Conservation (phyloP, 2,888 invertebrate genomes). For the Polia nebulosa region DNA sequence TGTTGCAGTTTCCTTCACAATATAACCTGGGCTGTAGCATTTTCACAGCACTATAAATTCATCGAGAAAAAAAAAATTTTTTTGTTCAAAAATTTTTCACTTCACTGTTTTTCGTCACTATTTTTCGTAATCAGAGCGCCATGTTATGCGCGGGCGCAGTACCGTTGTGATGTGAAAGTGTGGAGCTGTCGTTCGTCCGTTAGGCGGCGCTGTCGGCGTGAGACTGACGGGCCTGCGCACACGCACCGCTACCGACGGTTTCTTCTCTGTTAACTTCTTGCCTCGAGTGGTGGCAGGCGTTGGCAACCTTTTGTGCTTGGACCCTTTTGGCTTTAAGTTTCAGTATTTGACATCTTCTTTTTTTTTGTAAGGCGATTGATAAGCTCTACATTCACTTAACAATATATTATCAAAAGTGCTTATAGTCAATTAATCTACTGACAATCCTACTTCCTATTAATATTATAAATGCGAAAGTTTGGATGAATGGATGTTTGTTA, state of each 20-base stretch:
- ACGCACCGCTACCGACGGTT: conserved; percentile 72
- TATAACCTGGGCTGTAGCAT: conserved; percentile 88
- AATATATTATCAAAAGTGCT: too few species aligned
- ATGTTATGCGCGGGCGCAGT: conserved; percentile 64
- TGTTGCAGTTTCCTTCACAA: conserved; percentile 78
- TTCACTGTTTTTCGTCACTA: conserved; percentile 67
- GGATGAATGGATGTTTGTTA: too few species aligned
- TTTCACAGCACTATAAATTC: conserved; percentile 73
- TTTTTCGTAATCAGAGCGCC: conserved; percentile 64
- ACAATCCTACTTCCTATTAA: too few species aligned
- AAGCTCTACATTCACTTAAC: too few species aligned
- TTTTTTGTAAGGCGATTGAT: too few species aligned
- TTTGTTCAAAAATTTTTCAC: conserved; percentile 67
- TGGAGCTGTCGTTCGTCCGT: conserved; percentile 66
- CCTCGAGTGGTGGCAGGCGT: conserved; percentile 49
- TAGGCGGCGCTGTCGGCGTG: conserved; percentile 74
- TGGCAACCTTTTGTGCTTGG: conserved; percentile 59
- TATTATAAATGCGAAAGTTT: too few species aligned
- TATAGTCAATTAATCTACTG: too few species aligned
- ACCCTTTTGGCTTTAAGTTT: not conserved
- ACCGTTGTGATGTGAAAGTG: conserved; percentile 69
- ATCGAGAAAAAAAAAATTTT: conserved; percentile 69
- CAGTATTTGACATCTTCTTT: too few species aligned
- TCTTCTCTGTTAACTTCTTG: conserved; percentile 70
- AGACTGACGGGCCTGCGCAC: conserved; percentile 78